Evolutionary conservation across 2,888 invertebrate genomes (phyloP).

Genomic region (Chesias legatella): DNA sequence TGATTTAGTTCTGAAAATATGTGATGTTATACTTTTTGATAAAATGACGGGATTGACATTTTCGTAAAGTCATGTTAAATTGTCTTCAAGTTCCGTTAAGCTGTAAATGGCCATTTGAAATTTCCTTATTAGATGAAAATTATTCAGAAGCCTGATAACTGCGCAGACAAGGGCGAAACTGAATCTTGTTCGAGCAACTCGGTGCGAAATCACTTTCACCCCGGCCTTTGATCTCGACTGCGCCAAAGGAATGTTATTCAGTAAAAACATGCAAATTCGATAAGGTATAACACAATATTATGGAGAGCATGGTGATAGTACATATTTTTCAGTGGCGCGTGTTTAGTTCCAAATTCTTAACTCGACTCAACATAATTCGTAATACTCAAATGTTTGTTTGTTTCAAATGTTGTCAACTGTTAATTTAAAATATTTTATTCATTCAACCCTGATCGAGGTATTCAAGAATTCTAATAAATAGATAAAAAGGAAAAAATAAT

Average conservation of each 20-base stretch:
- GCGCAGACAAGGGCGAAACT: conserved; percentile 56
- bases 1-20: background rate
- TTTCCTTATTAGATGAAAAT: conserved; percentile 75
- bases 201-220: conserved; percentile 79
- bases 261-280: conserved; percentile 81
- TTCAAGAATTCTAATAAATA: no score
- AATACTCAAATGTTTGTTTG: no score
- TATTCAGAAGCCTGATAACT: conserved; percentile 67
- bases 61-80: conserved; percentile 10
- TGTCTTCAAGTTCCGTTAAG: conserved; percentile 36
- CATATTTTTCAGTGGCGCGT: conserved; percentile 5
- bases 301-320: conserved; percentile 39
- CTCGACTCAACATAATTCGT: no score
- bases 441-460: no score
- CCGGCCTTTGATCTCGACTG: conserved; percentile 75
- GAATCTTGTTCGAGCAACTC: conserved; percentile 79
- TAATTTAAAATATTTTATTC: no score
- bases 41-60: background rate
- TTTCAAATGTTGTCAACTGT: no score
- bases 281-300: conserved; percentile 80
- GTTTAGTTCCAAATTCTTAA: no score
- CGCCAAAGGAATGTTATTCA: conserved; percentile 80
- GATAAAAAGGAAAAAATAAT: no score
- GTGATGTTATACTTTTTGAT: no score
- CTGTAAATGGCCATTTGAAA: conserved; percentile 70